phyloP scores from a whole-genome alignment of 2,888 invertebrate genomes.

The Tetramorium bicarinatum region DNA sequence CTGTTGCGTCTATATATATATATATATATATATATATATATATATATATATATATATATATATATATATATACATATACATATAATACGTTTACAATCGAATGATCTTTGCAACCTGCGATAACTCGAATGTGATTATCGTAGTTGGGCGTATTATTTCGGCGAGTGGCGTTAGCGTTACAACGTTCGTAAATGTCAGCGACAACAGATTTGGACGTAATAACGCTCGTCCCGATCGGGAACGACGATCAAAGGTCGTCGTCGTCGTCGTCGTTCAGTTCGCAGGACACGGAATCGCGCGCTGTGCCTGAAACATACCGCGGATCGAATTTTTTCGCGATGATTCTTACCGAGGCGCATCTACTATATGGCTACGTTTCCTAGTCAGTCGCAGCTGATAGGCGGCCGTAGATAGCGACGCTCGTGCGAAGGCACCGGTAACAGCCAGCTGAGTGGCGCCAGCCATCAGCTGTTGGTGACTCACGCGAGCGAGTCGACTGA shows the following conservation, averaged over 20 bases:
- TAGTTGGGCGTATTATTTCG: neutral
- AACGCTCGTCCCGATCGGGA: neutral
- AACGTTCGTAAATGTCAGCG: neutral
- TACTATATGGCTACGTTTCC: slow-evolving; percentile 68
- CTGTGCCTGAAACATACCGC: slow-evolving; percentile 1
- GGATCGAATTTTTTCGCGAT: neutral
- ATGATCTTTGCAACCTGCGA: slow-evolving; percentile 12
- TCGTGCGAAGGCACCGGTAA: slow-evolving; percentile 81
- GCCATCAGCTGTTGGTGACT: slow-evolving; percentile 86
- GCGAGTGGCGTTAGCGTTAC: neutral
- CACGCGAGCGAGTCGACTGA: slow-evolving; percentile 78
- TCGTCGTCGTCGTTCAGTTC: neutral
- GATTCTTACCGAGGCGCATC: slow-evolving; percentile 48
- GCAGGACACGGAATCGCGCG: slow-evolving; percentile 34
- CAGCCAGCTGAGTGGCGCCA: slow-evolving; percentile 86
- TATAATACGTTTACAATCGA: slow-evolving; percentile 16
- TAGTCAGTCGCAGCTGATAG: slow-evolving; percentile 79
- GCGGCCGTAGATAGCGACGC: slow-evolving; percentile 79
- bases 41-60: too few species aligned
- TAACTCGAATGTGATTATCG: slow-evolving; percentile 22
- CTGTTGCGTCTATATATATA: neutral
- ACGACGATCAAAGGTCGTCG: too few species aligned
- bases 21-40: too few species aligned
- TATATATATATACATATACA: too few species aligned
- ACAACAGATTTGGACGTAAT: neutral